Evolutionary conservation across 2,797 vertebrate genomes (phyloP).

Genomic region (Enteromius viviparus): DNA sequence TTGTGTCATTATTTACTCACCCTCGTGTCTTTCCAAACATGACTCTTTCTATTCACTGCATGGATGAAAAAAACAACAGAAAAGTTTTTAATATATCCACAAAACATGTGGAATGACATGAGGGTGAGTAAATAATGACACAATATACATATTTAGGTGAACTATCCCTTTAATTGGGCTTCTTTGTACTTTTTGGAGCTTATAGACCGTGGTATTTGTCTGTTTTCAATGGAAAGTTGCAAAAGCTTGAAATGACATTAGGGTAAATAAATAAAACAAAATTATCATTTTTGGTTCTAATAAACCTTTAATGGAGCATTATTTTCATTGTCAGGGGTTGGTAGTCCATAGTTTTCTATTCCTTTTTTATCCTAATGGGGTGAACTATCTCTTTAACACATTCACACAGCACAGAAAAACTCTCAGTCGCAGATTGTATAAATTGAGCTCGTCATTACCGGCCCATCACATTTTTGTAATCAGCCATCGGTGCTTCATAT

Average conservation of each 20-base stretch:
- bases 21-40: not conserved
- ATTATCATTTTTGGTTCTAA: not conserved
- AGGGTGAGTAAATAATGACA: not conserved
- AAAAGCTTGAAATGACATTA: not conserved
- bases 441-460: slow-evolving; percentile 10
- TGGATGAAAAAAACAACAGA: not conserved
- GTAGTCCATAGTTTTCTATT: not conserved
- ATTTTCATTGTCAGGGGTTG: not conserved
- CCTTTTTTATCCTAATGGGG: not conserved
- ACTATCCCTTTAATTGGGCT: not conserved
- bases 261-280: not conserved
- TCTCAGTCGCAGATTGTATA: slow-evolving; percentile 6
- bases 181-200: not conserved
- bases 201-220: not conserved
- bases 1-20: not conserved
- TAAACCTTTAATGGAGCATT: not conserved
- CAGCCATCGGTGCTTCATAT: slow-evolving; percentile 29
- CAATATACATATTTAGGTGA: too few species aligned
- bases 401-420: not conserved
- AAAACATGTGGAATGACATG: not conserved
- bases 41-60: not conserved
- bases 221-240: not conserved
- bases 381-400: not conserved
- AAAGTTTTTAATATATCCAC: not conserved
- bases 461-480: slow-evolving; percentile 20